Base-by-base conservation (phyloP, 2,797 vertebrate species). In the Mallotus villosus region DNA sequence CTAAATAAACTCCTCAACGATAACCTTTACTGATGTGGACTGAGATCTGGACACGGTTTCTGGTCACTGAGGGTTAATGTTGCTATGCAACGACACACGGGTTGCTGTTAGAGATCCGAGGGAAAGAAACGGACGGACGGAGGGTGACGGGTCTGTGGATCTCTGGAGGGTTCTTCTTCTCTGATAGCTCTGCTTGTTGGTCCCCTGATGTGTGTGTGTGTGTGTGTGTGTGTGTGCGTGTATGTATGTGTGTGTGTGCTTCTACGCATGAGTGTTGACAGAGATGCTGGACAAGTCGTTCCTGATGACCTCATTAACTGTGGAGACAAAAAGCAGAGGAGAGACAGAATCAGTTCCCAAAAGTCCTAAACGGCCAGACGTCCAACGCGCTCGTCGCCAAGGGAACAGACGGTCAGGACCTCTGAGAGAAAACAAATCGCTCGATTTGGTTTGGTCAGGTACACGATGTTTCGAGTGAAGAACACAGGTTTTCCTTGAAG, bases 241-340 rank as follows among this genome's bases (percentile, higher is more conserved):
- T 76, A 57, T 41, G 16, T 74, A 12, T 63, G 24, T 76, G 76
- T 77, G 75, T 11, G 76, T 68, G 65, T 72, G 82, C 74, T 68
- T 83, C 80, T 95, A 97, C 0, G 95, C 92, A 68, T 95, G 92
- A 79, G 88, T 87, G 82, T 93, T 94, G 83, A 93, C 90, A 49
- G 87, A 95, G 84, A 94, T 94, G 92, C 94, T 92, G 91, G 96
- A 98, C 80, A 99, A 95, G 91, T 99, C 97, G 9, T 99, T 99
- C 78, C 95, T 93, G 91, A 99, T 99, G 73, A 99, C 95, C 89
- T 99, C 97, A 72, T 99, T 98, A 91, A 99, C 97, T 99, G 95
- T 67, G 86, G 91, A 91, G 84, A 93, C 27, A 79, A 89, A 89
- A 70, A 79, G 68, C 51, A 86, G 66, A 82, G 70, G 68, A 6